These are phyloP conservation scores for Rotaria magnacalcarata DNA, from an alignment of 2,888 invertebrate genomes.

Conservation along the genomic window DNA sequence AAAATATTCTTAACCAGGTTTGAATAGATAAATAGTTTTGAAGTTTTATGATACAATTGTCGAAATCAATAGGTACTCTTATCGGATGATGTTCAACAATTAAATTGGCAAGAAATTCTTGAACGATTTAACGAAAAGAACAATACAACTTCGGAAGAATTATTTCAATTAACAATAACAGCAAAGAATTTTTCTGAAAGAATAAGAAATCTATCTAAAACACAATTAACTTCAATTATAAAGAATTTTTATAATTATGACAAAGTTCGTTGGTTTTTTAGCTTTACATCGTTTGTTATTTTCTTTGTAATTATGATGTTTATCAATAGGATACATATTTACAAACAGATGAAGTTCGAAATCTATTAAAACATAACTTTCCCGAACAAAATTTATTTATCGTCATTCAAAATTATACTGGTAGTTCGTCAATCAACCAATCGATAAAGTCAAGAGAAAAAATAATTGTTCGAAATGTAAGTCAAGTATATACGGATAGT, in stretches of 20 bases:
- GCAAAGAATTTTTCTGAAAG: conserved; percentile 18
- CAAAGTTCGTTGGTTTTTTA: background rate
- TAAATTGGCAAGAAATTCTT: background rate
- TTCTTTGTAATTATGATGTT: background rate
- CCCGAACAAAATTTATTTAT: background rate
- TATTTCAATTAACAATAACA: background rate
- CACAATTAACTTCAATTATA: background rate
- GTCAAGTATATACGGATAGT: background rate
- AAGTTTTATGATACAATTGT: background rate
- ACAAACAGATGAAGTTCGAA: conserved; percentile 1
- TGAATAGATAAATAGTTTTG: background rate
- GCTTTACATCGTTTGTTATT: background rate
- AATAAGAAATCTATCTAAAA: background rate
- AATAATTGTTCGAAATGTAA: background rate
- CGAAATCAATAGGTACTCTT: background rate
- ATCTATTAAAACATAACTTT: background rate
- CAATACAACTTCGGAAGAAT: background rate
- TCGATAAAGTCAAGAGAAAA: background rate
- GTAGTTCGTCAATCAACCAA: background rate
- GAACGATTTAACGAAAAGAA: background rate
- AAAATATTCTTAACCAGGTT: background rate
- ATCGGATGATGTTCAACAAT: background rate
- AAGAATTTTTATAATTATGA: background rate
- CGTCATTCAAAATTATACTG: background rate
- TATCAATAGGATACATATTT: background rate